Evolutionary conservation across 2,113 vertebrate genomes (phyloP).

Genomic region (Phocoena sinus): DNA sequence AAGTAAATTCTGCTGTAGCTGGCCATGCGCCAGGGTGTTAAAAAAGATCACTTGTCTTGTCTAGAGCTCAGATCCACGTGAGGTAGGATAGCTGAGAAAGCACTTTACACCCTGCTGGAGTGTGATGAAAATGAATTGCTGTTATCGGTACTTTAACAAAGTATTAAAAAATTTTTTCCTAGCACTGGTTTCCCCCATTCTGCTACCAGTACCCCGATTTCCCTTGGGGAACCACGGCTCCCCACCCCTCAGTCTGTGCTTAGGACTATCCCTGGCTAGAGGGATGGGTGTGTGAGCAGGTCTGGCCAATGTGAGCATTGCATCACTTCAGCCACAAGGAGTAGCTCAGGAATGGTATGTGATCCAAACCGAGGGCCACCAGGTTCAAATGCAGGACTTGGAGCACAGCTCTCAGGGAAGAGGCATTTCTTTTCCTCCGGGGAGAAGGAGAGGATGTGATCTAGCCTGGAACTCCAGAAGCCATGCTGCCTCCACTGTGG

Average conservation of each 20-base stretch:
- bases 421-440: background rate
- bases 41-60: background rate
- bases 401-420: background rate
- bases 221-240: background rate
- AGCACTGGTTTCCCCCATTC: background rate
- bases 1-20: background rate
- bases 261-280: background rate
- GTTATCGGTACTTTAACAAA: background rate
- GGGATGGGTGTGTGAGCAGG: too few species aligned
- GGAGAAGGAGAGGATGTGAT: background rate
- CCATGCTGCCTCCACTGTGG: background rate
- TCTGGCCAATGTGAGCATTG: background rate
- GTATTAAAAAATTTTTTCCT: background rate
- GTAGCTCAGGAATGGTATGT: background rate
- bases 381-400: background rate
- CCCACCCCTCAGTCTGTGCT: background rate
- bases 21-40: fast-evolving
- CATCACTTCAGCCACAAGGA: fast-evolving
- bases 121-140: background rate
- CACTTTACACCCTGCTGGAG: background rate
- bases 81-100: background rate
- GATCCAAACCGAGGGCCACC: background rate
- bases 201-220: background rate
- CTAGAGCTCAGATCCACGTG: background rate
- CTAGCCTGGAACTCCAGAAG: background rate